A percentile compares a stretch with the other conserved stretches of the same genome.
Conservation (phyloP, 2,113 vertebrate genomes). For the Symphodus melops region DNA sequence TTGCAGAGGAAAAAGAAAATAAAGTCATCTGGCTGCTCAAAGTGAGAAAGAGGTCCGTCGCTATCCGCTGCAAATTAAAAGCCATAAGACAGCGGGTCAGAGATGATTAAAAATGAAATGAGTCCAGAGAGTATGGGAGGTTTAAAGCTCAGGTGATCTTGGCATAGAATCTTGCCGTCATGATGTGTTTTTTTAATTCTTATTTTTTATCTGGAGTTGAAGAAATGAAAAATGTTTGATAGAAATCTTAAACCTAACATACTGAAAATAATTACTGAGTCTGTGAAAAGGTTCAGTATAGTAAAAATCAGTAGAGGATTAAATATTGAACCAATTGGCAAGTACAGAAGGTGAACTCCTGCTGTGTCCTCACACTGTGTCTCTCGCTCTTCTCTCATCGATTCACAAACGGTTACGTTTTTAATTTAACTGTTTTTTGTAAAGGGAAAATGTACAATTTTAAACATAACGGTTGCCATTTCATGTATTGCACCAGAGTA, state of each 20-base stretch:
- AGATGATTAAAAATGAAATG: constrained; percentile 46
- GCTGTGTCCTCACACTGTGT: too few relatives aligned
- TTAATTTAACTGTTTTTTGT: too few relatives aligned
- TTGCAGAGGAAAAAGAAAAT: constrained; percentile 15
- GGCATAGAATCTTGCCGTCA: neutral
- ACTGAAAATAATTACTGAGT: neutral
- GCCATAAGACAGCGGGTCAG: constrained; percentile 26
- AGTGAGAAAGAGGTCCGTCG: constrained; percentile 28
- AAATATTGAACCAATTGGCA: neutral
- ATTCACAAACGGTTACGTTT: too few relatives aligned
- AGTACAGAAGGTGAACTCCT: too few relatives aligned
- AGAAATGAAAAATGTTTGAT: neutral
- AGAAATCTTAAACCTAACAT: neutral
- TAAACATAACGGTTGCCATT: too few relatives aligned
- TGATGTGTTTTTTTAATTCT: constrained; percentile 12
- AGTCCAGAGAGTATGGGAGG: constrained; percentile 22
- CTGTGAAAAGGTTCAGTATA: neutral
- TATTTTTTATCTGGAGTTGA: neutral
- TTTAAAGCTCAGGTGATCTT: constrained; percentile 11
- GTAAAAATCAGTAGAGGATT: neutral
- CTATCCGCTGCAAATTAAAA: constrained; percentile 36
- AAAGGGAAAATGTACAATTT: too few relatives aligned
- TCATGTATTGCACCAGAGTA: too few relatives aligned
- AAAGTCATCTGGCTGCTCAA: constrained; percentile 5
- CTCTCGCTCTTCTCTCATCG: too few relatives aligned